Evolutionary conservation across 2,113 vertebrate genomes (phyloP).

Genomic region (Anser cygnoides): DNA sequence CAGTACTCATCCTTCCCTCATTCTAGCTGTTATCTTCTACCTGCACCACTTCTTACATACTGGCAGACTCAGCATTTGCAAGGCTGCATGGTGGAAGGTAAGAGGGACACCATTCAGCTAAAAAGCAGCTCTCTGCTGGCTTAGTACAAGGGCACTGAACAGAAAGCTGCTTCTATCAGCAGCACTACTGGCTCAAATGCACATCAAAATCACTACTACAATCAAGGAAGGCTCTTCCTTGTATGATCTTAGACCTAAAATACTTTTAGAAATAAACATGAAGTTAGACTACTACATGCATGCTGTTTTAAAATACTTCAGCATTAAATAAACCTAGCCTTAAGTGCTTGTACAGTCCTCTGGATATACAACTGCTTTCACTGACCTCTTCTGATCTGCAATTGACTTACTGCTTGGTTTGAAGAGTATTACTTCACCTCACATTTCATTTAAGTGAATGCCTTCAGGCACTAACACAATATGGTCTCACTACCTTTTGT

Average conservation of each 20-base stretch:
- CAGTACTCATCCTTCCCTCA: not conserved
- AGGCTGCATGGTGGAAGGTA: not conserved
- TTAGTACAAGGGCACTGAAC: not conserved
- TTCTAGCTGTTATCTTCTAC: not conserved
- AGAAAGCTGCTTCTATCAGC: not conserved
- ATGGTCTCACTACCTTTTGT: not conserved
- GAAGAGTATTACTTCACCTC: not conserved
- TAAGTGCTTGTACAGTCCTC: not conserved
- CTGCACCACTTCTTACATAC: not conserved
- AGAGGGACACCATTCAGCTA: not conserved
- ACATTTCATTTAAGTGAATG: not conserved
- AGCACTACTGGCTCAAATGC: not conserved
- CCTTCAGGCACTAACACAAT: not conserved
- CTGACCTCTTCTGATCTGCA: not conserved
- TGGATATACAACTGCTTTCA: not conserved
- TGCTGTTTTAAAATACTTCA: not conserved
- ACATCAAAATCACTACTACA: not conserved
- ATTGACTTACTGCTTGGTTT: not conserved
- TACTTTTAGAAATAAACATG: not conserved
- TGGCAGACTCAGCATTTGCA: not conserved
- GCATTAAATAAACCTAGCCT: not conserved
- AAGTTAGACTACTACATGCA: not conserved
- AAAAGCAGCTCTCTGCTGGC: not conserved
- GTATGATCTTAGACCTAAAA: not conserved
- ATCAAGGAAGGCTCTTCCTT: not conserved